Evolutionary conservation across 2,888 invertebrate genomes (phyloP).

Genomic region (Coremacera marginata): DNA sequence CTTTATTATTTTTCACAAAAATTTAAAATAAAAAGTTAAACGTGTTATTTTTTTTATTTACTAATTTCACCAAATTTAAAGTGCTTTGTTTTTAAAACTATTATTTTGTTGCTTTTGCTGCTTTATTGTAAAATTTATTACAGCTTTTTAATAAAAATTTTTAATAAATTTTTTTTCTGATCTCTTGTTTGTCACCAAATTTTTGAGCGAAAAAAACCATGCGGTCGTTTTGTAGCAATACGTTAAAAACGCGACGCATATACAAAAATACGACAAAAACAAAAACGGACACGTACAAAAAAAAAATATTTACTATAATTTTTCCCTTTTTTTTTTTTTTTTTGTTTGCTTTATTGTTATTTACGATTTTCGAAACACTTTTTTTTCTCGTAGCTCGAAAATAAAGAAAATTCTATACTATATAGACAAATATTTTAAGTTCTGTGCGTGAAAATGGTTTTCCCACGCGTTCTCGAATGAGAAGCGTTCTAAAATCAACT

Average conservation of each 20-base stretch:
- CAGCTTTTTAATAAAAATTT: neutral
- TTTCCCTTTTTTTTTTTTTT: neutral
- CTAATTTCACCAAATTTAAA: neutral
- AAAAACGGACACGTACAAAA: neutral
- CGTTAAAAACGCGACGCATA: neutral
- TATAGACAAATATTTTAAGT: neutral
- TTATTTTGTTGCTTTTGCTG: neutral
- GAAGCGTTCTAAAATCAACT: conserved; percentile 63
- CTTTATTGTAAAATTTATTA: neutral
- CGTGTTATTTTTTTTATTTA: too few relatives aligned
- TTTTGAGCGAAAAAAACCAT: too few relatives aligned
- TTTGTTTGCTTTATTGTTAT: neutral
- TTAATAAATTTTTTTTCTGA: too few relatives aligned
- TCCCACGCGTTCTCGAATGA: conserved; percentile 47
- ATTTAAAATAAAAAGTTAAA: too few relatives aligned
- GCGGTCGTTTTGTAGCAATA: neutral
- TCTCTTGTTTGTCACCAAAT: too few relatives aligned
- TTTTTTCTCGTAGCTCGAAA: too few relatives aligned
- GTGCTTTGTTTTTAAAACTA: neutral
- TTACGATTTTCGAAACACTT: neutral
- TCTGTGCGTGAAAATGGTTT: conserved; percentile 35
- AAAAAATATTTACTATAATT: neutral
- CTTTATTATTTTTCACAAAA: neutral
- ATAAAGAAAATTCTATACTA: neutral
- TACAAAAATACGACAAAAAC: neutral